Evolutionary conservation across 2,888 invertebrate species (phyloP), one percentile per base, ranked within the genome.

Genomic region (Bedellia somnulentella): DNA sequence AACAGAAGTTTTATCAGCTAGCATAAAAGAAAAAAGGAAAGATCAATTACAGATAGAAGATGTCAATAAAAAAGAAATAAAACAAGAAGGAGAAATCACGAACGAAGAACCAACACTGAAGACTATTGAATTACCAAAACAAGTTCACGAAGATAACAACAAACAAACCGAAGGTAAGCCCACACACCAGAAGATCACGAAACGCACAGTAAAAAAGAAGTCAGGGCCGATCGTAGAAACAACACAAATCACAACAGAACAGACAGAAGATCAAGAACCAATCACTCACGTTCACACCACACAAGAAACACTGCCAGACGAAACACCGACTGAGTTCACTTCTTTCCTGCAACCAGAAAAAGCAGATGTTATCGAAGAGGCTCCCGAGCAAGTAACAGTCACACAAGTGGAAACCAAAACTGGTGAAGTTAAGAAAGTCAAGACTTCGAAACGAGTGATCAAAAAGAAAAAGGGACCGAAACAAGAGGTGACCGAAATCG

Each of bases 301-400:
- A 8, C 33, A 41, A 31, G 15, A 29, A 12, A 16, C n/a, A n/a
- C n/a, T 30, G 13, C 18, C n/a, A 4, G 25, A 25, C 4, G 29
- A 31, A 3, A 24, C 32, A 35, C 14, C 33, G 37, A 14, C 26
- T n/a, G 43, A 30, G 3, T 27, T 32, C 5, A 35, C 34, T 12
- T 21, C 28, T 5, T 15, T 17, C 9, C 9, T 15, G 12, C 4
- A 47, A 27, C 24, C 30, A 44, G 52, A 62, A 46, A 38, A 6
- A 2, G 16, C 30, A 5, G 18, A 18, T 14, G 8, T 27, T 12
- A 14, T 35, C 2, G 30, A 32, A 15, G 26, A 32, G 35, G 41
- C 56, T 13, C 66, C 73, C 15, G 60, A 66, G 42, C 47, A 61
- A 37, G 56, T 71, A 2, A 54, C 62, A 37, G 47, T 61, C 2